These are phyloP conservation scores for Peromyscus eremicus DNA, from an alignment of 2,797 vertebrate genomes.

Conservation along the genomic window DNA sequence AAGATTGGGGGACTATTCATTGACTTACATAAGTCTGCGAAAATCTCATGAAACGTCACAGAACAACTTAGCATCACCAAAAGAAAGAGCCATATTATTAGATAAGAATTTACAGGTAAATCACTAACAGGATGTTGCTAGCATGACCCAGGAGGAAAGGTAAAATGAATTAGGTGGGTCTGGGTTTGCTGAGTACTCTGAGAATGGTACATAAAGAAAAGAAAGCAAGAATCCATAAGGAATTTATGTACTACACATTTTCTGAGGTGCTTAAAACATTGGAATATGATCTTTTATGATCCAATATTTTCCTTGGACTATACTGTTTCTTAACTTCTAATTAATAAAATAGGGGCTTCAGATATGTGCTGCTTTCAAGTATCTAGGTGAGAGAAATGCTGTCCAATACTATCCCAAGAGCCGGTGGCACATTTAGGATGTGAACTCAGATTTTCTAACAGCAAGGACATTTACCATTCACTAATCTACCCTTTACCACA, in stretches of 20 bases:
- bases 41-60: background rate
- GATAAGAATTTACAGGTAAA: background rate
- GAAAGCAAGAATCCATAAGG: background rate
- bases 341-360: background rate
- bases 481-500: background rate
- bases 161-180: background rate
- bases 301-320: background rate
- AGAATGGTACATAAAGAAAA: background rate
- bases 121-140: background rate
- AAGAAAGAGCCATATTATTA: background rate
- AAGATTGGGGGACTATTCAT: background rate
- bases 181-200: background rate
- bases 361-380: background rate
- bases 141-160: background rate
- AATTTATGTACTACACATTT: background rate
- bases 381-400: conserved; percentile 6
- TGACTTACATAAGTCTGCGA: background rate
- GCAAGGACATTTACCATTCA: conserved; percentile 23
- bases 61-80: background rate
- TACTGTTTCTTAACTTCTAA: background rate
- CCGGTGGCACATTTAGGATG: conserved; percentile 30
- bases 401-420: background rate
- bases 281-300: background rate
- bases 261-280: background rate
- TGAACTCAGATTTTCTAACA: conserved; percentile 35